Conservation (phyloP, 2,797 vertebrate species). For the Oryzias sinensis region DNA sequence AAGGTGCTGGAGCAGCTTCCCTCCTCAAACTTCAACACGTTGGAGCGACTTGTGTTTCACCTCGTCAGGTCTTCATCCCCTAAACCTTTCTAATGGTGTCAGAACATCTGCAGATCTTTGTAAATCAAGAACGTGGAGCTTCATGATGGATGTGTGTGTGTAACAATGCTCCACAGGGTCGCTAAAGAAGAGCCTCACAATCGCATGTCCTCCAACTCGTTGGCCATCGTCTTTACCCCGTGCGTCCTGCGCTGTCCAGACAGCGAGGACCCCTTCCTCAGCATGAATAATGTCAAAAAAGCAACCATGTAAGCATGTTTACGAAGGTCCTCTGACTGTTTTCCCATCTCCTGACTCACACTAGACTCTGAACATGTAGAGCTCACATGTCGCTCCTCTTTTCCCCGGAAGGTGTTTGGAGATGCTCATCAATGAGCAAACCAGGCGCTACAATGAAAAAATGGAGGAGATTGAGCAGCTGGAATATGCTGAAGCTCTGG, state of each 20-base stretch:
- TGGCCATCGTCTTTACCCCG: slow-evolving; percentile 96
- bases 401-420: slow-evolving; percentile 85
- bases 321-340: neutral
- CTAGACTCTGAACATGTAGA: neutral
- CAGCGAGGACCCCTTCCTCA: slow-evolving; percentile 89
- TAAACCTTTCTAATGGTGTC: too few species aligned
- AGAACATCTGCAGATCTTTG: too few species aligned
- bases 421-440: slow-evolving; percentile 95
- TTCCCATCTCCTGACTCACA: too few species aligned
- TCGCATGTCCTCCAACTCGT: slow-evolving; percentile 93
- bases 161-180: slow-evolving; percentile 77
- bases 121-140: too few species aligned
- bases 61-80: slow-evolving; percentile 84
- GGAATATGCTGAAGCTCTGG: slow-evolving; percentile 89
- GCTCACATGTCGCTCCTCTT: neutral
- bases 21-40: slow-evolving; percentile 83
- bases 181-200: slow-evolving; percentile 90
- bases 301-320: slow-evolving; percentile 83
- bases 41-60: slow-evolving; percentile 95
- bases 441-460: slow-evolving; percentile 91
- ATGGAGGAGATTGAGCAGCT: slow-evolving; percentile 96
- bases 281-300: slow-evolving; percentile 98
- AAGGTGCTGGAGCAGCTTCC: slow-evolving; percentile 90
- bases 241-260: slow-evolving; percentile 94
- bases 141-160: neutral